Conservation (phyloP, 2,113 vertebrate genomes). For the Pheucticus melanocephalus region DNA sequence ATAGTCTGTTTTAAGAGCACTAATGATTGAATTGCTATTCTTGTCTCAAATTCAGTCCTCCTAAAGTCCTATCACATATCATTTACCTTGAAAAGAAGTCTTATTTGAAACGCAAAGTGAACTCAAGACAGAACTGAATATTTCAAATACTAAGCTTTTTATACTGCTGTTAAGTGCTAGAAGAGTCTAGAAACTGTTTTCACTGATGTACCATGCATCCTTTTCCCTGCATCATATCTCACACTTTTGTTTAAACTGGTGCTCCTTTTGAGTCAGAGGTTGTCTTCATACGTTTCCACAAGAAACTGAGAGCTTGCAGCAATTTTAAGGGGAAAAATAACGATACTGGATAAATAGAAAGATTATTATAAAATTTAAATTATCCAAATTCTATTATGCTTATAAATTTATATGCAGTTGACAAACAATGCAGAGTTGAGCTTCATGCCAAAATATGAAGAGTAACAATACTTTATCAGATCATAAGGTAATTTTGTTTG, state of each 20-base stretch:
- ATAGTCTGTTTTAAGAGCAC: background rate
- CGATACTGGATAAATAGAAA: background rate
- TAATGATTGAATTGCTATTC: background rate
- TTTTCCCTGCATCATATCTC: background rate
- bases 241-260: background rate
- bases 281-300: background rate
- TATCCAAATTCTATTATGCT: background rate
- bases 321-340: background rate
- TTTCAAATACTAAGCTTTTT: background rate
- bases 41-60: background rate
- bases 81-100: background rate
- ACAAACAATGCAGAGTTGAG: background rate
- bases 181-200: background rate
- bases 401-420: background rate
- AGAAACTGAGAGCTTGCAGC: background rate
- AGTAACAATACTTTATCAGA: background rate
- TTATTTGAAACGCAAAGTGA: background rate
- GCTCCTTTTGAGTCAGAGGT: background rate
- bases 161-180: background rate
- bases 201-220: background rate
- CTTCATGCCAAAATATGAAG: background rate
- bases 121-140: background rate
- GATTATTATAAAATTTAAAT: background rate
- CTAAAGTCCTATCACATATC: background rate
- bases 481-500: background rate